A percentile compares a stretch with the other conserved stretches of the same genome.
These are phyloP conservation scores for Aphodius sticticus DNA, from an alignment of 2,888 invertebrate genomes.

Conservation along the genomic window DNA sequence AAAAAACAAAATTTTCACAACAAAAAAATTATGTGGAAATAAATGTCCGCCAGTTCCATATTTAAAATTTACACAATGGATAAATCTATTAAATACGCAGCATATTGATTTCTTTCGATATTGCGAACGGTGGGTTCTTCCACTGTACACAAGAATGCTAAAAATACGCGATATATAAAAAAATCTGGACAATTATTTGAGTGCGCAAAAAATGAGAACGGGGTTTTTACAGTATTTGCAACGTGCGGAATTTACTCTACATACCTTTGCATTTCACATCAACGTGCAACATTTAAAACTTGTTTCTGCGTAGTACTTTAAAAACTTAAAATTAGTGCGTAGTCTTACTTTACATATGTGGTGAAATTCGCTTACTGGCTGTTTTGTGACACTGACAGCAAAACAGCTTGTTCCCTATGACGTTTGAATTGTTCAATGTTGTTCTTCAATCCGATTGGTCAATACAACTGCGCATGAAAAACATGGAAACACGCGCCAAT, in stretches of 20 bases:
- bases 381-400: constrained; percentile 31
- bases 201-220: constrained; percentile 14
- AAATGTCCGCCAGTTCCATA: neutral
- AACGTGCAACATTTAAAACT: constrained; percentile 42
- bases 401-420: constrained; percentile 25
- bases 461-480: neutral
- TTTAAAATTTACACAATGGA: neutral
- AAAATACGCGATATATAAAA: constrained; percentile 10
- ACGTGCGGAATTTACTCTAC: constrained; percentile 16
- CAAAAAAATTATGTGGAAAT: constrained; percentile 6
- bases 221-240: constrained; percentile 10
- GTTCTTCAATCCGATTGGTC: constrained; percentile 31
- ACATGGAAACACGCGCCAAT: neutral
- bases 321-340: constrained; percentile 39
- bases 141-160: constrained; percentile 7
- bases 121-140: neutral
- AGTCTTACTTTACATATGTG: constrained; percentile 37
- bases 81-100: neutral
- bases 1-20: constrained; percentile 32
- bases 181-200: constrained; percentile 9
- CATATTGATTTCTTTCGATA: constrained; percentile 6
- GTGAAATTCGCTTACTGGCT: constrained; percentile 27
- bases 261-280: constrained; percentile 41
- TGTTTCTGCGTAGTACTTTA: constrained; percentile 12
- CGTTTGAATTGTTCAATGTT: constrained; percentile 39